Base-by-base conservation (phyloP, 2,797 vertebrate species). In the Erpetoichthys calabaricus region DNA sequence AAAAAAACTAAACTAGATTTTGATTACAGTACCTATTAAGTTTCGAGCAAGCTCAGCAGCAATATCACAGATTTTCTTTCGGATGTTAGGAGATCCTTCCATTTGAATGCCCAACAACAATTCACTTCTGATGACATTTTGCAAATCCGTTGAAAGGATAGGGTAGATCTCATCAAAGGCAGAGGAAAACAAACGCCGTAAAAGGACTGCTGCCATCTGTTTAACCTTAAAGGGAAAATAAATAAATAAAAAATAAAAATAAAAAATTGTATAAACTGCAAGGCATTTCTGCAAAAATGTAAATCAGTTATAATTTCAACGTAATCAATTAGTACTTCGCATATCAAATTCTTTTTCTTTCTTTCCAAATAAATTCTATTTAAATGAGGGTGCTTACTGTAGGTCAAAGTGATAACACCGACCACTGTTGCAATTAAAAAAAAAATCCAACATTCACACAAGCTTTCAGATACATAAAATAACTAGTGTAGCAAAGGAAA, bases 81-180 rank as follows among this genome's bases (percentile, higher is more conserved):
- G 91, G 81, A 98, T 97, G 71, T 83, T 88, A 3, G 88, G 86
- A 2, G 89, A 84, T 1, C 71, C 72, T 73, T 98, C 94, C 57
- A 89, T 73, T 71, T 97, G 92, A 80, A 98, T 96, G 75, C 89
- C 88, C 65, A 87, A 70, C 43, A 99, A 81, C 51, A 99, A 80
- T 63, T 96, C 94, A 41, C 86, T 91, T 79, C 91, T 98, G 74
- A 99, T 85, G 60, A 80, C 93, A 3, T 80, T 83, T 74, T 98
- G 96, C 76, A 94, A 77, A 52, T 94, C 91, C 50, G 87, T 63
- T 3, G 91, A 83, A 66, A 99, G 85, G 55, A 85, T 66, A 4
- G 94, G 94, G 69, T 97, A 98, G 62, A 97, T 85, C 75, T 98
- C 96, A 71, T 98, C 96, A 58, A 98, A 99, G 4, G 94, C 87